These are phyloP conservation scores for Phalacrocorax pelagicus DNA, from an alignment of 2,113 vertebrate species.

Conservation along the genomic window DNA sequence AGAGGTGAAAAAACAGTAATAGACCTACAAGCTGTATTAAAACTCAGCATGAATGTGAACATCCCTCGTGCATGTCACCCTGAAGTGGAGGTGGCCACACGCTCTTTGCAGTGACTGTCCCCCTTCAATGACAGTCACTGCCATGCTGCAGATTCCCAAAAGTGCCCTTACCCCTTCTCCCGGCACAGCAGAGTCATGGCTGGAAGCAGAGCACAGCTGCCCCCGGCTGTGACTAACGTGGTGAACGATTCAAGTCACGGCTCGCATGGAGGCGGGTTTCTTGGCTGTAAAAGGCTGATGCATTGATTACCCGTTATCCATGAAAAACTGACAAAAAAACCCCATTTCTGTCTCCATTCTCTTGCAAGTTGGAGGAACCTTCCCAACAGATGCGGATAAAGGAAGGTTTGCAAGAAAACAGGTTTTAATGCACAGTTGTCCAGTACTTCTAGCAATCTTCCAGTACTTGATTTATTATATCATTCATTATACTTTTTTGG, in stretches of 20 bases:
- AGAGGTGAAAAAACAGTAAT: not conserved
- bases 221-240: not conserved
- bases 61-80: rapidly evolving
- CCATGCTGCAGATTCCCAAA: not conserved
- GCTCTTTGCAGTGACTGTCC: not conserved
- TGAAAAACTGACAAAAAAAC: not conserved
- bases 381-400: not conserved
- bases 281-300: conserved; percentile 50
- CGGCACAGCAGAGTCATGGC: rapidly evolving
- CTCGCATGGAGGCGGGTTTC: conserved; percentile 12
- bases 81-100: not conserved
- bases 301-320: not conserved
- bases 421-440: not conserved
- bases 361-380: not conserved
- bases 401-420: not conserved
- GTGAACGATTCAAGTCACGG: conserved; percentile 32
- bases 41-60: not conserved
- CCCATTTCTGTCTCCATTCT: not conserved
- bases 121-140: rapidly evolving
- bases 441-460: not conserved
- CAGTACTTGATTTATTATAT: not conserved
- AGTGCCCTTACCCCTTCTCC: not conserved
- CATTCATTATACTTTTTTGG: not conserved
- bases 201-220: not conserved
- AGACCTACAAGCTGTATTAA: not conserved